Base-by-base conservation (phyloP, 2,113 vertebrate species). In the Chaetops frenatus region DNA sequence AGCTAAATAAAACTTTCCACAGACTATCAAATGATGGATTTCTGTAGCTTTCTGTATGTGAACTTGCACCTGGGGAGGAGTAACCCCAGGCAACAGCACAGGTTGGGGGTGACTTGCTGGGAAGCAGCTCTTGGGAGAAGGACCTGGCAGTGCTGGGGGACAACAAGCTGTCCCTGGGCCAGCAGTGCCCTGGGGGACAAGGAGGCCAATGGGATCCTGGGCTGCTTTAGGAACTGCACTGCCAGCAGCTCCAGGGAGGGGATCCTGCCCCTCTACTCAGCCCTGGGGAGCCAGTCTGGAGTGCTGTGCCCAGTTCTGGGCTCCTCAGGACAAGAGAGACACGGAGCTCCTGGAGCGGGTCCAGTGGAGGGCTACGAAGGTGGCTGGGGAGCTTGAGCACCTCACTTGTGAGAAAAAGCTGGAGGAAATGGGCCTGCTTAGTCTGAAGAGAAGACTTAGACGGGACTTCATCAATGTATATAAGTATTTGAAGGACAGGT, bases 281-380 rank as follows among this genome's bases (percentile, higher is more conserved):
- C 29, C 35, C 42, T 64, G 57, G 17, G 4, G 20, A 19, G 48
- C 25, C 2, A 2, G 1, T 23, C 53, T 51, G 54, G 53, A 44
- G 27, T 25, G 25, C 42, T 70, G n/a, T 8, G 56, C 4, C 38
- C 28, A 11, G 8, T 12, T 47, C 42, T 40, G 48, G 35, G 24
- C 3, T 48, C 40, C 40, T 56, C 11, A 14, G 57, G 40, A 1
- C 2, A 5, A 29, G 48, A 40, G n/a, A 31, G 8, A 48, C 3
- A 1, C 3, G 40, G n/a, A 35, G 13, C 9, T n/a, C 1, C 56
- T 48, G n/a, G 29, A 40, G 4, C 1, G 0, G 38, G 23, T n/a
- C 13, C 23, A 29, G 15, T 5, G 15, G 28, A 62, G 24, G 1
- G n/a, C 3, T 14, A 4, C 1, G 0, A 25, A 48, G 20, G 16